Evolutionary conservation across 2,113 vertebrate genomes (phyloP), one percentile per base, ranked within the genome.

Genomic region (Oncorhynchus masou): DNA sequence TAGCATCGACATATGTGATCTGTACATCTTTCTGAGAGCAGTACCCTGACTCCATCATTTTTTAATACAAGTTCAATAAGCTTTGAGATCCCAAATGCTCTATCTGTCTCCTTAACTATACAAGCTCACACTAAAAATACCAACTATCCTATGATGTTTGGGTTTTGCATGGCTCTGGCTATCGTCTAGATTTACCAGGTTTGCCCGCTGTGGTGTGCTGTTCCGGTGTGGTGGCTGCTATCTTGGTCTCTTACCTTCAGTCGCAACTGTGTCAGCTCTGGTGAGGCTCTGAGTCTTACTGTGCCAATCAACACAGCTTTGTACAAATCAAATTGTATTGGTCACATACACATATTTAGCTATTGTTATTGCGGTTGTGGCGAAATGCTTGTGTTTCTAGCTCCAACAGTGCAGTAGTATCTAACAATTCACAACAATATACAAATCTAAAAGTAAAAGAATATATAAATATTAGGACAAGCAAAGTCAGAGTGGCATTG

Each of bases 201-300:
- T 6, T 64, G 67, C 67, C 15, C 19, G 8, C 67, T 7, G 75
- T 51, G 79, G 77, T 29, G 12, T 54, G 51, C 3, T 54, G 71
- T 66, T 60, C 3, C 1, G 1, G 34, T 34, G 34, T 34, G 34
- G 64, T 80, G 71, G 80, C 74, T 74, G 86, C 83, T 84, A 77
- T 86, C 78, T 83, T 88, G 88, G 88, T 88, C 89, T 83, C 79
- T 84, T 71, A 80, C 78, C 86, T 90, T 92, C 89, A 91, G 90
- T 88, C 90, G 90, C 70, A 81, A 13, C 79, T 29, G 81, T 70
- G 90, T 90, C 85, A 90, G 68, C 82, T 79, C 79, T 27, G 34
- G 80, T 75, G 85, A 79, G 79, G 83, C 84, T 45, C 9, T 76
- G 83, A 80, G 83, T 68, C 16, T 71, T 85, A 80, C 84, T 9